A percentile compares a stretch with the other conserved stretches of the same genome.
phyloP scores from a whole-genome alignment of 2,113 vertebrate genomes.

The Dolichotis patagonum region DNA sequence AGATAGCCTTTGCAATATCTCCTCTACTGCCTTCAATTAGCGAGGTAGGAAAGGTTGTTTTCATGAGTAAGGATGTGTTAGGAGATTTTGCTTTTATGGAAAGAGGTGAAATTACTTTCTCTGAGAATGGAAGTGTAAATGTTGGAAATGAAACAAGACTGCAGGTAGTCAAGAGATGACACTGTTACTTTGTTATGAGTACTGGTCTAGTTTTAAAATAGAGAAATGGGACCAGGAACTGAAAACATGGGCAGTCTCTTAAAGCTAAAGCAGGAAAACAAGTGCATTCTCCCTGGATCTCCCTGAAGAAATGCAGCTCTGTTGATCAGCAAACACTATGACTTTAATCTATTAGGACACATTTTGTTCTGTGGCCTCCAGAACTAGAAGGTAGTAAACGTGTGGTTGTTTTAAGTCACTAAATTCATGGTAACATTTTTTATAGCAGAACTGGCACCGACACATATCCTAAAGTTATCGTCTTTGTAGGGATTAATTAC shows the following conservation, averaged over 20 bases:
- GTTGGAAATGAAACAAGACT: not conserved
- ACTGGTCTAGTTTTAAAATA: not conserved
- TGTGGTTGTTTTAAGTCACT: not conserved
- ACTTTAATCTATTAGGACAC: not conserved
- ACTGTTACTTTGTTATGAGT: not conserved
- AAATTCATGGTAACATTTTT: not conserved
- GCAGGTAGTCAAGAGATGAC: not conserved
- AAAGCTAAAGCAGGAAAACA: not conserved
- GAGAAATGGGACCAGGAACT: not conserved
- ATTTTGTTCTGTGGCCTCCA: not conserved
- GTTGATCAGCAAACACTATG: not conserved
- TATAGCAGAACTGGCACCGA: not conserved
- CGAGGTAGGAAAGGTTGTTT: not conserved
- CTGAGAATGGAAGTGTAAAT: not conserved
- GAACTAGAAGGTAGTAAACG: not conserved
- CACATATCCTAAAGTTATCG: rapidly evolving
- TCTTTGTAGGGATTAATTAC: not conserved
- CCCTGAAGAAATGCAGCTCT: not conserved
- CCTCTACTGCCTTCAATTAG: not conserved
- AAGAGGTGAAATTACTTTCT: not conserved
- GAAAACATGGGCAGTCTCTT: not conserved
- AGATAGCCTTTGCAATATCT: not conserved
- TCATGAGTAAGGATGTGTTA: not conserved
- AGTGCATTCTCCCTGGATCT: too few species aligned
- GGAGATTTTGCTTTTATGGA: not conserved